Evolutionary conservation across 2,888 invertebrate genomes (phyloP).

Genomic region (Pachliopta kotzebuea): DNA sequence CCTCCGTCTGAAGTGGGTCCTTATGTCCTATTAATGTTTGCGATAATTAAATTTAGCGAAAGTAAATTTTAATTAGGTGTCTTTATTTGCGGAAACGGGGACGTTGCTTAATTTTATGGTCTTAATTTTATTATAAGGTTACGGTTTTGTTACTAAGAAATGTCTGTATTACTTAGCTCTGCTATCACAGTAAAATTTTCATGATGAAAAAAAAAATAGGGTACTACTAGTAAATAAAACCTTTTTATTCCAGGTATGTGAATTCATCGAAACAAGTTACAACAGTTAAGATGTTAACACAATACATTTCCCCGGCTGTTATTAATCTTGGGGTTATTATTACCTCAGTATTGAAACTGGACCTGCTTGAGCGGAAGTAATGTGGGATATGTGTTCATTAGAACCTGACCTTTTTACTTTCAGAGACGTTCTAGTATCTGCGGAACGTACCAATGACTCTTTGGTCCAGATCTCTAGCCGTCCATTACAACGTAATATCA

Average conservation of each 20-base stretch:
- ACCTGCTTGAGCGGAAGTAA: too few relatives aligned
- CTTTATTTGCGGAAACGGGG: not conserved
- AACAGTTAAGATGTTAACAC: too few relatives aligned
- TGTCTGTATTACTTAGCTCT: not conserved
- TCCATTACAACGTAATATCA: too few relatives aligned
- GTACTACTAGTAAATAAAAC: not conserved
- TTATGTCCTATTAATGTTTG: not conserved
- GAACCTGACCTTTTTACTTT: too few relatives aligned
- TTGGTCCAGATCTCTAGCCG: too few relatives aligned
- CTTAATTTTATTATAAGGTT: conserved; percentile 1
- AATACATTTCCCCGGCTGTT: too few relatives aligned
- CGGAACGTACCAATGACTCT: too few relatives aligned
- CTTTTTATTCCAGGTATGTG: conserved; percentile 1
- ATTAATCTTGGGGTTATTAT: too few relatives aligned
- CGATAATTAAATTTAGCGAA: not conserved
- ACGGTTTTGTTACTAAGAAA: not conserved
- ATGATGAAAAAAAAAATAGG: not conserved
- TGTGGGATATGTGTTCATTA: too few relatives aligned
- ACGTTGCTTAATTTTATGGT: conserved; percentile 2
- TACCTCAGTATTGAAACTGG: too few relatives aligned
- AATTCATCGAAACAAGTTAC: too few relatives aligned
- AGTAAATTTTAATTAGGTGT: conserved; percentile 3
- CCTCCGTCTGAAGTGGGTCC: not conserved
- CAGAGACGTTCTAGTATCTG: too few relatives aligned
- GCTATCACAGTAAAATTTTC: not conserved